These are phyloP conservation scores for Telmatherina bonti DNA, from an alignment of 2,797 vertebrate species.

Conservation along the genomic window DNA sequence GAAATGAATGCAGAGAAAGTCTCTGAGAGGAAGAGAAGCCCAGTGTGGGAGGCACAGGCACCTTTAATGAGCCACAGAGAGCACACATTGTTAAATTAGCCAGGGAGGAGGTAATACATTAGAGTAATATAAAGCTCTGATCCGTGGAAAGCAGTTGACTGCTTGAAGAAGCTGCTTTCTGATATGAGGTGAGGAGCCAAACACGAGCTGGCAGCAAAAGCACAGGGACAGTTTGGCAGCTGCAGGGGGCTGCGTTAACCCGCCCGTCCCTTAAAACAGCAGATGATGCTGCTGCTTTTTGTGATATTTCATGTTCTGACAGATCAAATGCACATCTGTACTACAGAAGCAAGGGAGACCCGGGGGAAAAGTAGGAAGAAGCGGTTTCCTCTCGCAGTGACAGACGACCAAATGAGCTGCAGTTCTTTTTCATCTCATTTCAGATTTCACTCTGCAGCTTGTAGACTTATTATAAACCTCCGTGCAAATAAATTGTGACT, in stretches of 20 bases:
- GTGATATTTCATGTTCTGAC: neutral
- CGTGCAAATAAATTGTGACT: conserved; percentile 8
- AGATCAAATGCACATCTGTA: conserved; percentile 17
- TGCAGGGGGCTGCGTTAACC: neutral
- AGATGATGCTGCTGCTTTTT: conserved; percentile 6
- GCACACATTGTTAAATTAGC: conserved; percentile 26
- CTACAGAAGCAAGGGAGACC: neutral
- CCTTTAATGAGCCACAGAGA: conserved; percentile 13
- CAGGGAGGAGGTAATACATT: conserved; percentile 22
- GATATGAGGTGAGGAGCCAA: conserved; percentile 30
- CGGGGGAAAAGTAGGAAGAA: neutral
- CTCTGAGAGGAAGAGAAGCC: conserved; percentile 4
- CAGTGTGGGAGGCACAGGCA: conserved; percentile 16
- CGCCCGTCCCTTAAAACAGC: neutral
- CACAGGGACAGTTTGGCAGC: conserved; percentile 8
- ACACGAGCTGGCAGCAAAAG: conserved; percentile 31
- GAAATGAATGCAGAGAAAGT: neutral
- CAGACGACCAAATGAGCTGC: conserved; percentile 17
- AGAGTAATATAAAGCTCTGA: conserved; percentile 18
- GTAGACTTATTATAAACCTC: conserved; percentile 20
- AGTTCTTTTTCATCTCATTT: conserved; percentile 27
- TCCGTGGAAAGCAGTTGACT: conserved; percentile 8
- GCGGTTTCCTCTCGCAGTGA: neutral
- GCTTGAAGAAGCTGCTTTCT: conserved; percentile 33
- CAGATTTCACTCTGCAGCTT: conserved; percentile 3